These are phyloP conservation scores for Falco berigora DNA, from an alignment of 2,797 vertebrate species.

Conservation along the genomic window DNA sequence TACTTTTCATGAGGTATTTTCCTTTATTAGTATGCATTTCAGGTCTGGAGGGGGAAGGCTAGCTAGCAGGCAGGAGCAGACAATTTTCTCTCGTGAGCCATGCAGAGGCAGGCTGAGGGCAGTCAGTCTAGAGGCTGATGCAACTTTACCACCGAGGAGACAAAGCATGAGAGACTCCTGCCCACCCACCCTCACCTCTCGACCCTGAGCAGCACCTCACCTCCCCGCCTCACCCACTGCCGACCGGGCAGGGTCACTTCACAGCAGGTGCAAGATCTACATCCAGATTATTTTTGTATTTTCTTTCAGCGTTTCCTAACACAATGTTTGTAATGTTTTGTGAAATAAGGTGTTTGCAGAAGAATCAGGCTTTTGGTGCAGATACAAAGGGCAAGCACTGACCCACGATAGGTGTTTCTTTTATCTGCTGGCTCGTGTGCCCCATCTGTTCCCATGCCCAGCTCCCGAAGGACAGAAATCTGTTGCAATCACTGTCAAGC, in stretches of 20 bases:
- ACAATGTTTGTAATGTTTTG: conserved; percentile 1
- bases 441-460: neutral
- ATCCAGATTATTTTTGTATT: neutral
- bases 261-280: neutral
- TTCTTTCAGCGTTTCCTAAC: neutral
- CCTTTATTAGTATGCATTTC: neutral
- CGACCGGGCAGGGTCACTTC: neutral
- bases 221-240: rapidly evolving
- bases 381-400: conserved; percentile 4
- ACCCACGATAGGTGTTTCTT: neutral
- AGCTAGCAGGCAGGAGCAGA: neutral
- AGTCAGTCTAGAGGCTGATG: neutral
- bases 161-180: neutral
- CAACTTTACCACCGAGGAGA: neutral
- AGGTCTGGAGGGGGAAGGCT: too few species aligned
- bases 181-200: rapidly evolving
- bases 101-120: neutral
- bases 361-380: neutral
- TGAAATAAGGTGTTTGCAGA: conserved; percentile 9
- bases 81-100: neutral
- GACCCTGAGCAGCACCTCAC: neutral
- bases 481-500: neutral
- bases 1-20: neutral
- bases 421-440: neutral
- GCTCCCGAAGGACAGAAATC: neutral